Evolutionary conservation across 2,113 vertebrate species (phyloP).

Genomic region (Dolichallabes microphthalmus): DNA sequence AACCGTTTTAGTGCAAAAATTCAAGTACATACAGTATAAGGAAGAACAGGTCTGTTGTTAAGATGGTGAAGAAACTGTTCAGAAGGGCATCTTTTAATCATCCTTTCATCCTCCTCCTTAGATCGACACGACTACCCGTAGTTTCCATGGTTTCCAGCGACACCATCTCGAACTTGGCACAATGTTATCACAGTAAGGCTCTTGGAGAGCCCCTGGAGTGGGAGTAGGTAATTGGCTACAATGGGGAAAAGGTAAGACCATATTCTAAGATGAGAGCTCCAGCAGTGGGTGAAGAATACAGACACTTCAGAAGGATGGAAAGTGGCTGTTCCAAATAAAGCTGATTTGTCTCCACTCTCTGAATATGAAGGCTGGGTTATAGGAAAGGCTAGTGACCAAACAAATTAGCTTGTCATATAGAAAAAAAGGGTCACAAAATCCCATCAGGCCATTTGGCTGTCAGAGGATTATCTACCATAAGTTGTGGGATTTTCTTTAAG

Average conservation of each 20-base stretch:
- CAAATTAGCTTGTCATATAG: conserved; percentile 47
- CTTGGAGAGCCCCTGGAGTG: conserved; percentile 45
- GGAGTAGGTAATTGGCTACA: conserved; percentile 54
- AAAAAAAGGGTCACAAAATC: conserved; percentile 36
- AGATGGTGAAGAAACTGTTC: conserved; percentile 35
- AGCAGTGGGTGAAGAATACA: conserved; percentile 45
- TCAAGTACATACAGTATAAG: conserved; percentile 20
- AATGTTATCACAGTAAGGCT: conserved; percentile 39
- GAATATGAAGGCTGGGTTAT: conserved; percentile 32
- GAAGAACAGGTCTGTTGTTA: conserved; percentile 22
- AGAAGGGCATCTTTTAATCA: conserved; percentile 35
- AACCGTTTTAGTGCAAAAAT: conserved; percentile 36
- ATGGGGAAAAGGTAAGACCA: conserved; percentile 47
- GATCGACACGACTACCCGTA: conserved; percentile 2
- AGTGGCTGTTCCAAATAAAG: conserved; percentile 31
- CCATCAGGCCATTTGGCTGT: conserved; percentile 44
- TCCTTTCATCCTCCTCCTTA: conserved; percentile 33
- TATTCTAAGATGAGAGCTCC: conserved; percentile 46
- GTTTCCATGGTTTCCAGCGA: conserved; percentile 53
- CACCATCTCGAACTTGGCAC: conserved; percentile 50
- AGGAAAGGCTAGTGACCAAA: conserved; percentile 43
- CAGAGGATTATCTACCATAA: conserved; percentile 44
- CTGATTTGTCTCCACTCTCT: conserved; percentile 11
- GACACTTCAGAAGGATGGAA: conserved; percentile 45
- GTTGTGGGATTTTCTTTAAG: conserved; percentile 41